Percentiles rank a stretch among this genome's conserved stretches.
These are phyloP conservation scores for Cololabis saira DNA, from an alignment of 2,113 vertebrate genomes.

Conservation along the genomic window DNA sequence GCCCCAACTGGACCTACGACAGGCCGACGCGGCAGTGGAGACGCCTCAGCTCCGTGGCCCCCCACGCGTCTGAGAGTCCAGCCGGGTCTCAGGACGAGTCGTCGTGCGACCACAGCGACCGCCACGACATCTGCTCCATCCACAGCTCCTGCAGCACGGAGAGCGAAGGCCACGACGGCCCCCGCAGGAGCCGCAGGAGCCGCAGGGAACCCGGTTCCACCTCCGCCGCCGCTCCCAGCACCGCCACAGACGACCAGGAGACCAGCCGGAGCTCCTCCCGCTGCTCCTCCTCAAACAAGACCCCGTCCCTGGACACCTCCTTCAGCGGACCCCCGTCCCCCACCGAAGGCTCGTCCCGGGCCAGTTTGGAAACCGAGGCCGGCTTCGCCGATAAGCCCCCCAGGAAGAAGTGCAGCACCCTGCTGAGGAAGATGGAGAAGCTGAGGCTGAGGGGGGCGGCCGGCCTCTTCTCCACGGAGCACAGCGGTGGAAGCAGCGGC, in stretches of 20 bases:
- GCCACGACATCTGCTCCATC: slow-evolving; percentile 79
- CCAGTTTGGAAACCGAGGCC: slow-evolving; percentile 41
- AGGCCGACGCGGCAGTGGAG: slow-evolving; percentile 79
- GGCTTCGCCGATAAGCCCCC: slow-evolving; percentile 75
- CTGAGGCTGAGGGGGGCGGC: slow-evolving; percentile 77
- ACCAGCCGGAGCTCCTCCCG: slow-evolving; percentile 79
- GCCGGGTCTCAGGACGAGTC: slow-evolving; percentile 20
- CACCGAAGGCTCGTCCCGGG: slow-evolving; percentile 43
- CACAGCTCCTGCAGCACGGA: slow-evolving; percentile 86
- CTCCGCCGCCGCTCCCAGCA: background rate
- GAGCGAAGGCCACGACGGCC: slow-evolving; percentile 71
- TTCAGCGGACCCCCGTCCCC: slow-evolving; percentile 77
- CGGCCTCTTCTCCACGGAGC: slow-evolving; percentile 41
- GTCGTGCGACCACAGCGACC: slow-evolving; percentile 63
- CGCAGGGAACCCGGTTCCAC: fast-evolving
- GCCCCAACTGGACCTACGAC: slow-evolving; percentile 87
- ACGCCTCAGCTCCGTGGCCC: slow-evolving; percentile 62
- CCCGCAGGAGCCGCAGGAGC: background rate
- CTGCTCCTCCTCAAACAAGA: slow-evolving; percentile 76
- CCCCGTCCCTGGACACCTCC: slow-evolving; percentile 65
- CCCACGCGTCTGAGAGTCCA: slow-evolving; percentile 44
- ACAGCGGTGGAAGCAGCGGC: slow-evolving; percentile 27
- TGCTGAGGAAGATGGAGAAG: slow-evolving; percentile 89
- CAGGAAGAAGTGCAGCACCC: slow-evolving; percentile 78
- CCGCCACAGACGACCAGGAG: slow-evolving; percentile 71